Evolutionary conservation across 1,140 invertebrate genomes (phyloP), one percentile per base, ranked within the genome.

Genomic region (Polypedilum vanderplanki): DNA sequence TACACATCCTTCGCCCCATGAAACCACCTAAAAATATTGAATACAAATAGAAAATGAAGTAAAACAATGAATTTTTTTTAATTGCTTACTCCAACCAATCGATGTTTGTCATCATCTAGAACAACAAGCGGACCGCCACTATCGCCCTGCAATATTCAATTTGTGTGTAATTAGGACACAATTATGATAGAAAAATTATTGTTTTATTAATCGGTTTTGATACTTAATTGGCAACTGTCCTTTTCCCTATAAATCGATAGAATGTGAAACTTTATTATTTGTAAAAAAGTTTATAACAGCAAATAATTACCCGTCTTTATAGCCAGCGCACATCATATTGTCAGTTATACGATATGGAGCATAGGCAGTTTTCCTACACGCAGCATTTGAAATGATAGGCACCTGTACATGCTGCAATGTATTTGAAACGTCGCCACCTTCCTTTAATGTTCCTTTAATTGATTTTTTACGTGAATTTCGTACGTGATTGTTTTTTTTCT

Each of bases 251-350:
- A n/a, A 57, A 57, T n/a, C 4, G 46, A 57, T 4, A 57, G 46
- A 1, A 15, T 12, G n/a, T 15, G 3, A 15, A 57, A 15, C 4
- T n/a, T 57, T n/a, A 57, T 46, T n/a, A 1, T n/a, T 12, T 12
- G 10, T 46, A 46, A 46, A 57, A 57, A 15, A 12, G n/a, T 15
- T n/a, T 57, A 15, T 12, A 57, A n/a, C 10, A 57, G 10, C 4
- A 57, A 57, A 15, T 15, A 57, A 9, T 4, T 57, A 85, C 20
- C 93, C 93, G 57, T 92, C 85, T 4, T 87, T 81, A 78, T 87
- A 89, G 4, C 93, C 93, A 8, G 93, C 93, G 80, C 93, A 96
- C 40, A 96, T 76, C 93, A 95, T 95, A 79, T 92, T 94, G 15
- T 93, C 90, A 0, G 92, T 93, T 75, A 96, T 93, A 75, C 87